Conservation (phyloP, 2,113 vertebrate genomes). For the Nematolebias whitei region DNA sequence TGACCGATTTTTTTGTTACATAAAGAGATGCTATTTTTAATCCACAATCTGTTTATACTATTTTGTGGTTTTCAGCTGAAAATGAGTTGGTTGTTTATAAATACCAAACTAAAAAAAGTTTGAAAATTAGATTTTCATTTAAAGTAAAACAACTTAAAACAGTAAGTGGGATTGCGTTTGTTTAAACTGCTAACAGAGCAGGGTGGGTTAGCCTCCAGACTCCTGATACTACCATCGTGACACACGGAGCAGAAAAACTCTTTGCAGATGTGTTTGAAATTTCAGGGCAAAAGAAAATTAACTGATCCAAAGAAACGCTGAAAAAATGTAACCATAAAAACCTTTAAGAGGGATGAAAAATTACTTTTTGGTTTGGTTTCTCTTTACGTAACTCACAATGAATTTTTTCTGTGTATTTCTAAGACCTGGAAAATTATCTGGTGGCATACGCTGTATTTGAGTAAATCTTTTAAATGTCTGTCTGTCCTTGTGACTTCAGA, state of each 20-base stretch:
- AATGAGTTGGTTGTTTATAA: too few species aligned
- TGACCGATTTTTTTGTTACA: too few species aligned
- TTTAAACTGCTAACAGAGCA: background rate
- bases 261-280: background rate
- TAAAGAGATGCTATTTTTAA: too few species aligned
- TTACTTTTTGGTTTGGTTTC: constrained; percentile 25
- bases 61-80: too few species aligned
- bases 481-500: constrained; percentile 42
- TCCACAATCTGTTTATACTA: too few species aligned
- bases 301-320: background rate
- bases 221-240: background rate
- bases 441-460: constrained; percentile 21
- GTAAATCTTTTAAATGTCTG: constrained; percentile 34
- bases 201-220: background rate
- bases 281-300: background rate
- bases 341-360: constrained; percentile 3
- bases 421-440: constrained; percentile 32
- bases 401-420: constrained; percentile 24
- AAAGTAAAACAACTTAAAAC: too few species aligned
- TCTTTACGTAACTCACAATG: constrained; percentile 24
- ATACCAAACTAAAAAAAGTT: too few species aligned
- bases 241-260: background rate
- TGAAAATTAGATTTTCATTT: too few species aligned
- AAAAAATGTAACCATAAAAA: constrained; percentile 27
- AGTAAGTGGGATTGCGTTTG: background rate